Base-by-base conservation (phyloP, 2,797 vertebrate species). In the Chaunax sp. region DNA sequence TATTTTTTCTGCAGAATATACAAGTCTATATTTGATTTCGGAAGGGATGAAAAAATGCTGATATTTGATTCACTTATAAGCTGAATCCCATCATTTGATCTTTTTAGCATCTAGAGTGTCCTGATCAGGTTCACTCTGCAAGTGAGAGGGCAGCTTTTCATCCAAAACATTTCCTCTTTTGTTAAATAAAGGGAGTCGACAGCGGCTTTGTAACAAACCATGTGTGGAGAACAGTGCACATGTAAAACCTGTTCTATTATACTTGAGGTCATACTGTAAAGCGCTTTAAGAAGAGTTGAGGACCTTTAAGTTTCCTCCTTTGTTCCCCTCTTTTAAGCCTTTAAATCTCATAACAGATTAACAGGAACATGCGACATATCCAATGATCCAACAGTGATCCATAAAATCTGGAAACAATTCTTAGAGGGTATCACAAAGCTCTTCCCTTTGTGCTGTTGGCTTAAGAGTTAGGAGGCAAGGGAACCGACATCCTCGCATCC, bases 371-470 rank as follows among this genome's bases (percentile, higher is more conserved):
- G 67, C 23, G 59, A 84, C 69, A 62, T 51, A 69, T 80, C 72
- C 69, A 19, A 52, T 56, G 67, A 87, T 82, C 75, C 68, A 6
- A 52, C 46, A n/a, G 46, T 43, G 69, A 88, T 61, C 72, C 67
- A 28, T 6, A 9, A 79, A 76, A 82, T 84, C 73, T 83, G 78
- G 75, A 86, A 81, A 40, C 61, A 44, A 71, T 81, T 81, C 54
- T 65, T 47, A 20, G 20, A 58, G 80, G 72, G 79, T 74, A 66
- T 57, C 35, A 53, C 3, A 28, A 49, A 67, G 68, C 63, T 40
- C 49, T 69, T 70, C 77, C 67, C 60, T 74, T 71, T 50, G 53
- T 10, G 26, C 61, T 38, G 43, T 23, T 45, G 41, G 56, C 38
- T 62, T 9, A 43, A 54, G 44, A 76, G 58, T 55, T 22, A 47